Base-by-base conservation (phyloP, 2,113 vertebrate species). In the Thamnaconus septentrionalis region DNA sequence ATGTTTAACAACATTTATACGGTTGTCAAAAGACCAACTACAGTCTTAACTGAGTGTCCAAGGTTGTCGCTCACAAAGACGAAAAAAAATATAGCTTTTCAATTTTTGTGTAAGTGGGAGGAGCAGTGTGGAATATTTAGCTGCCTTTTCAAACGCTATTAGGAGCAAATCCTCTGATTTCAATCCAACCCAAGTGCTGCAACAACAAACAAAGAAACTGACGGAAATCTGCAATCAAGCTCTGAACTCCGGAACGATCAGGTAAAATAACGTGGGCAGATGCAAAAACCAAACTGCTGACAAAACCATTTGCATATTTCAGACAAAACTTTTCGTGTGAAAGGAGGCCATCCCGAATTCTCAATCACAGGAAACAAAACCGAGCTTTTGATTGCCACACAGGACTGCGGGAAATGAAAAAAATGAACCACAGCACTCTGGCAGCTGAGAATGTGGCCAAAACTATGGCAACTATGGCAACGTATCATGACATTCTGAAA, bases 301-400 rank as follows among this genome's bases (percentile, higher is more conserved):
- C 41, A 58, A 65, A 54, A 53, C n/a, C 10, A n/a, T 50, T 50
- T 50, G 48, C 61, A 73, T 69, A 39, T 57, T 18, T 44, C 11
- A n/a, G 5, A 65, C 12, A 43, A 56, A 64, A 61, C 18, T 46
- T 31, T 39, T 6, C 47, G 50, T 43, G 53, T 39, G 11, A 46
- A n/a, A 31, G 18, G 18, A 31, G 18, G n/a, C 7, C 51, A 75
- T 47, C 47, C 51, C 45, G 52, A 56, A 7, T 47, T 12, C n/a
- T 12, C n/a, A 1, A 52, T 52, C 50, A 52, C n/a, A 6, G 8
- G 7, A 8, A 10, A 48, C 4, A 49, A 12, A 52, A 52, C 5
- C 6, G 11, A 52, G 39, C 54, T 7, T 49, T 54, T 51, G 51
- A 50, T 50, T 4, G n/a, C 48, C n/a, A 31, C 18, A 31, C 18